Evolutionary conservation across 2,888 invertebrate species (phyloP), one percentile per base, ranked within the genome.

Genomic region (Hyles lineata): DNA sequence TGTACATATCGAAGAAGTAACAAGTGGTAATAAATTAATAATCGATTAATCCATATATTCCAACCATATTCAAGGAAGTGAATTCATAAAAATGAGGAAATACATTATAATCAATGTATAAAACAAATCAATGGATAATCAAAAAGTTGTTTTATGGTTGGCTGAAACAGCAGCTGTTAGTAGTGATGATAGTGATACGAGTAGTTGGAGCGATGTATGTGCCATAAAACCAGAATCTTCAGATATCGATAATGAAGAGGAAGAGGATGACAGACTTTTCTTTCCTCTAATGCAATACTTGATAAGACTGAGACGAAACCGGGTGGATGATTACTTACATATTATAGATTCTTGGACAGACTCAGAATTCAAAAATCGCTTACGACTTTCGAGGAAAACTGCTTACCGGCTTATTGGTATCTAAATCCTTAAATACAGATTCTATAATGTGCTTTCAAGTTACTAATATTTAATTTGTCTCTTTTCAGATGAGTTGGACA

Each of bases 341-440:
- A 89, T 89, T 55, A 84, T 91, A 21, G 90, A 90, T 67, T 90
- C 90, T 21, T 91, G 90, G 90, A 86, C 85, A 6, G 89, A 90
- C 75, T 73, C 80, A 4, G 89, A 90, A 78, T 91, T 91, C 74
- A 89, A 89, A 83, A 89, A 85, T 76, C 84, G 87, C 15, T 80
- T 91, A 76, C 79, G 90, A 72, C 70, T 91, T 73, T 89, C 90
- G 21, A 84, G 88, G 74, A 85, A 85, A 78, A 89, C 90, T 8
- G 86, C 90, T 0, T 76, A 80, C 72, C 77, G 74, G 43, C 84
- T 91, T 55, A 90, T 90, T 76, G 88, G 91, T 90, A 86, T 75
- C n/a, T 72, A 23, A n/a, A 55, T 61, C 21, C 8, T 55, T 62
- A 61, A 50, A 32, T 6, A 9, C 7, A 21, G 70, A 4, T 19